Percentiles rank a stretch among this genome's conserved stretches.
phyloP scores from a whole-genome alignment of 1,140 invertebrate genomes.

The Heliothis virescens region DNA sequence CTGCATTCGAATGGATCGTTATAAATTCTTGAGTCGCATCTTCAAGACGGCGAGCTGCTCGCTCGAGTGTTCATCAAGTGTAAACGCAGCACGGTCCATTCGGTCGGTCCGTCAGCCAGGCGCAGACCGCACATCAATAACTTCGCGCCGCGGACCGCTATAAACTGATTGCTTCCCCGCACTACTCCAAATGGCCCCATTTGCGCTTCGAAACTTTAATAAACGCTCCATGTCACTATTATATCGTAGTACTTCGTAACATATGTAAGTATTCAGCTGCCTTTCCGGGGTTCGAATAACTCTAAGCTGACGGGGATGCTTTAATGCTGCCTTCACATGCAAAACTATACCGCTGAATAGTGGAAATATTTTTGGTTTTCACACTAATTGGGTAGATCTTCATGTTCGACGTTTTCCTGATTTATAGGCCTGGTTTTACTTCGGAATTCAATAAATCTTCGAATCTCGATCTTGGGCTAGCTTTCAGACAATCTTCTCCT shows the following conservation, averaged over 20 bases:
- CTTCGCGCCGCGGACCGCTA: constrained; percentile 63
- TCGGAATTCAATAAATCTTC: too few relatives aligned
- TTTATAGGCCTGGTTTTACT: not conserved
- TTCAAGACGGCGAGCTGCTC: constrained; percentile 20
- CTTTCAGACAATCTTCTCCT: too few relatives aligned
- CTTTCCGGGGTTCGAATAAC: constrained; percentile 7
- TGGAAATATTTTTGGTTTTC: not conserved
- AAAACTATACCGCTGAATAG: not conserved
- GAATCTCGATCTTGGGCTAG: too few relatives aligned
- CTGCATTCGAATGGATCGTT: not conserved
- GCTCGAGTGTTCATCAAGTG: constrained; percentile 10
- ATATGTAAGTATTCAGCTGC: constrained; percentile 28
- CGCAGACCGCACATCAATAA: constrained; percentile 71
- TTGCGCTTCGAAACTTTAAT: constrained; percentile 50
- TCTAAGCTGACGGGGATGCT: not conserved
- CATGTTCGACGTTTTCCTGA: not conserved
- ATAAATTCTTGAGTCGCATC: not conserved
- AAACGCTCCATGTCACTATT: constrained; percentile 29
- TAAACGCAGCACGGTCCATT: constrained; percentile 55
- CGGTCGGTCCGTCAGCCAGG: constrained; percentile 57
- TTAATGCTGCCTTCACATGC: constrained; percentile 7
- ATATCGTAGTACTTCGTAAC: constrained; percentile 23
- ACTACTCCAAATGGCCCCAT: constrained; percentile 56
- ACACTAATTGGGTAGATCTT: constrained; percentile 9
- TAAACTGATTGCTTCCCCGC: constrained; percentile 74